Evolutionary conservation across 2,888 invertebrate species (phyloP).

Genomic region (Hoplodrina ambigua): DNA sequence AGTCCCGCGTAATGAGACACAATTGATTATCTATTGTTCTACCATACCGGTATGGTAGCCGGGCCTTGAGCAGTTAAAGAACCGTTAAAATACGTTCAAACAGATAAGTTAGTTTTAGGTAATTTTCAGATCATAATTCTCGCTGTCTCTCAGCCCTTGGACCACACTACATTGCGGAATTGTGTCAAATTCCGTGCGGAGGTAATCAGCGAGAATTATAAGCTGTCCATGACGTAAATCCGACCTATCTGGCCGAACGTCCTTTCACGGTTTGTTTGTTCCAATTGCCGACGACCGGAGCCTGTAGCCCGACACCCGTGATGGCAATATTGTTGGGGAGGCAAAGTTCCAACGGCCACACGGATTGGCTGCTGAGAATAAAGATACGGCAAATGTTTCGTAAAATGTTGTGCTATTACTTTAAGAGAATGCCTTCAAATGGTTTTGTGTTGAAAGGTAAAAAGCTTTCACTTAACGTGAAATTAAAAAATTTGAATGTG

Average conservation of each 20-base stretch:
- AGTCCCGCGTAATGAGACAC: too few species aligned
- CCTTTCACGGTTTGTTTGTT: conserved; percentile 68
- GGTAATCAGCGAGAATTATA: conserved; percentile 74
- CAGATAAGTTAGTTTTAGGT: too few species aligned
- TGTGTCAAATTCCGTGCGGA: conserved; percentile 70
- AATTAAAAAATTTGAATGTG: conserved; percentile 11
- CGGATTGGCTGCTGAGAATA: conserved; percentile 35
- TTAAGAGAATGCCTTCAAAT: conserved; percentile 6
- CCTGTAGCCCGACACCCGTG: conserved; percentile 35
- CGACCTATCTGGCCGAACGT: conserved; percentile 56
- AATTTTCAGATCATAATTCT: too few species aligned
- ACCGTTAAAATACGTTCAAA: too few species aligned
- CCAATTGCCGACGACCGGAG: conserved; percentile 42
- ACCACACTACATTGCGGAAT: conserved; percentile 49
- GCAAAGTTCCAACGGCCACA: conserved; percentile 31
- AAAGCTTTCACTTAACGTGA: conserved; percentile 20
- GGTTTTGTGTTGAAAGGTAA: neutral
- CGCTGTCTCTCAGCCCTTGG: conserved; percentile 32
- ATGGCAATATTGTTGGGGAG: conserved; percentile 40
- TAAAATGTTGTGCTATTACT: conserved; percentile 18
- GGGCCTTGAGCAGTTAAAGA: too few species aligned
- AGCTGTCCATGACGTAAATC: conserved; percentile 71
- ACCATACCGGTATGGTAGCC: too few species aligned
- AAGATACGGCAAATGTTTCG: conserved; percentile 35
- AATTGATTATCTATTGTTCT: too few species aligned